phyloP scores from a whole-genome alignment of 2,797 vertebrate species.

The Rousettus madagascariensis region DNA sequence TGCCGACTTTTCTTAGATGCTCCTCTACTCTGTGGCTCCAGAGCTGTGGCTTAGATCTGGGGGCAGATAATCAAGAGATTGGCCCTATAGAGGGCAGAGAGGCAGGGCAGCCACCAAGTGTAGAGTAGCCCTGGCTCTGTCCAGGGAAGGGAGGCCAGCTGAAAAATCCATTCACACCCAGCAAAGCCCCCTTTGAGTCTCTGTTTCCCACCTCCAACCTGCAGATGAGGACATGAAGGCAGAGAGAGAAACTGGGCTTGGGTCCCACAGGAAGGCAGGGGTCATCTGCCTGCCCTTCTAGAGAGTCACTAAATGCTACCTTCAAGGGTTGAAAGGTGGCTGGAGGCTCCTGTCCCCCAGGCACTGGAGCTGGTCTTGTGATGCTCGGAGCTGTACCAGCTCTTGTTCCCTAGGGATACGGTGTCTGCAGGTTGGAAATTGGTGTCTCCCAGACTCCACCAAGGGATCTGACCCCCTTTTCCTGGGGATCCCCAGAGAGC shows the following conservation, averaged over 20 bases:
- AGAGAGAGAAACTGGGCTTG: background rate
- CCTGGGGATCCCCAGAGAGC: background rate
- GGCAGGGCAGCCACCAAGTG: background rate
- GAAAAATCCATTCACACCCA: background rate
- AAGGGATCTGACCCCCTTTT: background rate
- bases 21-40: background rate
- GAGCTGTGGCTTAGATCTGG: background rate
- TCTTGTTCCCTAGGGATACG: no score
- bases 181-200: background rate
- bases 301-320: conserved; percentile 62
- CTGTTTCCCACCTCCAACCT: background rate
- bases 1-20: background rate
- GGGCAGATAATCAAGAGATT: background rate
- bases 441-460: background rate
- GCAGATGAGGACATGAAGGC: background rate
- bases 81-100: background rate
- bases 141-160: background rate
- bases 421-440: no score
- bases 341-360: conserved; percentile 68
- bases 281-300: no score
- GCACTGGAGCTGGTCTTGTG: no score
- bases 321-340: conserved; percentile 78
- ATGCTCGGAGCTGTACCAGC: no score
- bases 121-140: background rate
- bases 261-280: background rate